A percentile compares a stretch with the other conserved stretches of the same genome.
These are phyloP conservation scores for Ceratoteleas bidentatus DNA, from an alignment of 1,140 invertebrate species.

Conservation along the genomic window DNA sequence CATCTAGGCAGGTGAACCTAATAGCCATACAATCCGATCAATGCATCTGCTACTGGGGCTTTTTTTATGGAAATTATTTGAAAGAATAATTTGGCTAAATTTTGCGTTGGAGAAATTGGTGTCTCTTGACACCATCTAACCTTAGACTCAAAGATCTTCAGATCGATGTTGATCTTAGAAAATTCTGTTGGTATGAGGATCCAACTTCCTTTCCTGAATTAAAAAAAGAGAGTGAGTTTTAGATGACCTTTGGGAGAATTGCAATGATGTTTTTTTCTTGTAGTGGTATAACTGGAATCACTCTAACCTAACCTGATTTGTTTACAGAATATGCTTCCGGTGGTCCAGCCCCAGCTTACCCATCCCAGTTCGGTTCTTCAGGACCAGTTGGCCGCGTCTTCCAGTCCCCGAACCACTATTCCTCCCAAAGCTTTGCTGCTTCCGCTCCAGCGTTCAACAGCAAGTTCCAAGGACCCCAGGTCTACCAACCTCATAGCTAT, in stretches of 20 bases:
- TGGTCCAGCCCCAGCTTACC: constrained; percentile 68
- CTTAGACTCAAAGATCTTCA: too few relatives aligned
- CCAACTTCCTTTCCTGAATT: too few relatives aligned
- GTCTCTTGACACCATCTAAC: too few relatives aligned
- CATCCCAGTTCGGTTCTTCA: constrained; percentile 69
- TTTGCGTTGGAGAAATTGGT: too few relatives aligned
- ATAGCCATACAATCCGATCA: constrained; percentile 46
- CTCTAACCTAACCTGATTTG: not conserved
- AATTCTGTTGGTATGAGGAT: too few relatives aligned
- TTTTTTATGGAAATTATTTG: too few relatives aligned
- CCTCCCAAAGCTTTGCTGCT: constrained; percentile 49
- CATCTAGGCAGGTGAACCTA: constrained; percentile 45
- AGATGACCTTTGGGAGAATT: too few relatives aligned
- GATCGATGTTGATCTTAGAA: too few relatives aligned
- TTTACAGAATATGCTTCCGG: constrained; percentile 65
- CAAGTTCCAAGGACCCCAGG: constrained; percentile 66
- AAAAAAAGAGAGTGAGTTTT: too few relatives aligned
- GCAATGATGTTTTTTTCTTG: too few relatives aligned
- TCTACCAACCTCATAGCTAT: constrained; percentile 75
- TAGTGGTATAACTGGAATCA: too few relatives aligned
- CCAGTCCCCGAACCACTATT: constrained; percentile 60
- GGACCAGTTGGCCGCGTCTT: constrained; percentile 60
- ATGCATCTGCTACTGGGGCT: constrained; percentile 38
- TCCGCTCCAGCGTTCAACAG: constrained; percentile 37
- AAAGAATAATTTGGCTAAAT: too few relatives aligned